These are phyloP conservation scores for Lochmaea capreae DNA, from an alignment of 2,888 invertebrate species.

Conservation along the genomic window DNA sequence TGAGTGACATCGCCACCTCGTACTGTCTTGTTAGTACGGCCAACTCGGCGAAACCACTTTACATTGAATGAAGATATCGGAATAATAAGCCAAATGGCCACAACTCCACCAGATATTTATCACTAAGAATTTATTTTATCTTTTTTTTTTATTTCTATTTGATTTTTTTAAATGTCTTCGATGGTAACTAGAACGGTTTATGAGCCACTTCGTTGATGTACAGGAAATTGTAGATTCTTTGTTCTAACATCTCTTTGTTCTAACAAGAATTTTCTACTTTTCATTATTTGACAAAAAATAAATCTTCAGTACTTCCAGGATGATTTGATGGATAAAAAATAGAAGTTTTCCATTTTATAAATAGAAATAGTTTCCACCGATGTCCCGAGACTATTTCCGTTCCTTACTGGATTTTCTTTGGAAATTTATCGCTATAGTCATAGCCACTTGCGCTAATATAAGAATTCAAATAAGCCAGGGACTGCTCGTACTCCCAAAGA, in stretches of 20 bases:
- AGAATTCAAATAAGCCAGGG: constrained; percentile 57
- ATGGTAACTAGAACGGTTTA: constrained; percentile 54
- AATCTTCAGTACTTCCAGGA: too few relatives aligned
- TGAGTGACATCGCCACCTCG: constrained; percentile 66
- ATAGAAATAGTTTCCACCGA: background rate
- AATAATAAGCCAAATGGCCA: constrained; percentile 65
- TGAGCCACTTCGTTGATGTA: constrained; percentile 48
- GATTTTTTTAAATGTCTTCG: constrained; percentile 45
- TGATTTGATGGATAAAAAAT: too few relatives aligned
- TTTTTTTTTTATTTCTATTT: constrained; percentile 31
- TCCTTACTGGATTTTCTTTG: constrained; percentile 8
- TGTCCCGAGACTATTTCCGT: constrained; percentile 17
- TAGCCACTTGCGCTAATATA: constrained; percentile 53
- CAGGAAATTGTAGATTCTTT: constrained; percentile 49
- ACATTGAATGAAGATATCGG: constrained; percentile 67
- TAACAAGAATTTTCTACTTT: background rate
- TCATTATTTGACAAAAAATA: background rate
- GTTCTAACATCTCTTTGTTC: background rate
- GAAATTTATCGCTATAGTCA: constrained; percentile 30
- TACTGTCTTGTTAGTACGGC: constrained; percentile 65
- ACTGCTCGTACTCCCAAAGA: constrained; percentile 46
- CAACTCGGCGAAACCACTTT: constrained; percentile 61
- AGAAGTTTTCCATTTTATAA: too few relatives aligned
- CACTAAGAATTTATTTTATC: constrained; percentile 41
- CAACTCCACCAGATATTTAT: constrained; percentile 55